A percentile compares a stretch with the other conserved stretches of the same genome.
These are phyloP conservation scores for Chironex yamaguchii DNA, from an alignment of 30 jellyfish, hydroid and myxozoan genomes.

Conservation along the genomic window DNA sequence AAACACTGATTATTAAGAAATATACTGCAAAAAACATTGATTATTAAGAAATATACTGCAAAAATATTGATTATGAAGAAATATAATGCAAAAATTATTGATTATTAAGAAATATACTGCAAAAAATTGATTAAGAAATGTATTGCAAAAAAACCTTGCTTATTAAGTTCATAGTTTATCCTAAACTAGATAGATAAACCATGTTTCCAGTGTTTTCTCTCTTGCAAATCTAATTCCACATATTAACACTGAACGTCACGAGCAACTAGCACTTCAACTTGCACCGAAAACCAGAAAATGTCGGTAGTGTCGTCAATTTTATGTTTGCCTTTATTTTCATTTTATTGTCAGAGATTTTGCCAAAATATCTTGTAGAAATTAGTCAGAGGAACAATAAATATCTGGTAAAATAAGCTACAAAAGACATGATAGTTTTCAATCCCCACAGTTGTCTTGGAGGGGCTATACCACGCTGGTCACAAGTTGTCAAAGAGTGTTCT, in stretches of 20 bases:
- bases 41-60: no score
- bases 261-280: constrained; percentile 21
- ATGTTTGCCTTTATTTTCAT: not conserved
- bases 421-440: constrained; percentile 5
- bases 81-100: no score
- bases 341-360: not conserved
- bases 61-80: no score
- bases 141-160: not conserved
- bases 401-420: no score
- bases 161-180: constrained; percentile 18
- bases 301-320: not conserved
- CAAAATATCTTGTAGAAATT: not conserved
- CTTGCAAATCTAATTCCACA: no score
- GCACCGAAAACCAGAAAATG: constrained; percentile 24
- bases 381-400: not conserved
- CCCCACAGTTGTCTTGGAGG: constrained; percentile 55
- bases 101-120: no score
- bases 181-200: constrained; percentile 48
- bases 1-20: no score
- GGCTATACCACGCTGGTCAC: constrained; percentile 23
- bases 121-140: no score
- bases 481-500: constrained; percentile 41
- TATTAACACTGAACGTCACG: constrained; percentile 12
- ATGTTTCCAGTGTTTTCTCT: not conserved
- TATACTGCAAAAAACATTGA: no score